Evolutionary conservation across 1,140 invertebrate species (phyloP).

Genomic region (Caenorhabditis brenneri): DNA sequence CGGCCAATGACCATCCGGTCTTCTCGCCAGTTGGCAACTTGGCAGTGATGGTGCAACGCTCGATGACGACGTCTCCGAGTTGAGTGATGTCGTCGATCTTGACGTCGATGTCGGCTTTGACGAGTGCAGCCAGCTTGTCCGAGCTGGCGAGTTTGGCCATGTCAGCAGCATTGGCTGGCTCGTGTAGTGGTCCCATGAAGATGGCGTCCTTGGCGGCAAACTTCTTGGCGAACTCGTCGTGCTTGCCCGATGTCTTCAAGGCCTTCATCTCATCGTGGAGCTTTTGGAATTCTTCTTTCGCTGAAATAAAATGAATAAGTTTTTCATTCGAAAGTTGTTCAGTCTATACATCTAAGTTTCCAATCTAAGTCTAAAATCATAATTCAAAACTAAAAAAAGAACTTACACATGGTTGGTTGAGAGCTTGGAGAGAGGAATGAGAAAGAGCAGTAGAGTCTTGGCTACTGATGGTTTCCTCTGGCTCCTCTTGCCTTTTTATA

Average conservation of each 20-base stretch:
- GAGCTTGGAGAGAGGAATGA: too few relatives aligned
- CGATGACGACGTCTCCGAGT: slow-evolving; percentile 8
- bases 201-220: slow-evolving; percentile 19
- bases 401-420: slow-evolving; percentile 6
- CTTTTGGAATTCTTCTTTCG: slow-evolving; percentile 19
- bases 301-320: too few relatives aligned
- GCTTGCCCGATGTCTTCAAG: neutral
- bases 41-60: neutral
- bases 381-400: neutral
- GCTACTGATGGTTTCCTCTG: neutral
- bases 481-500: neutral
- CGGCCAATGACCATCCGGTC: slow-evolving; percentile 10
- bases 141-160: neutral
- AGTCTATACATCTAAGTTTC: too few relatives aligned
- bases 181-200: slow-evolving; percentile 35
- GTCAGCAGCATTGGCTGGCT: neutral
- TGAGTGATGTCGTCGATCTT: slow-evolving; percentile 1
- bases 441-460: neutral
- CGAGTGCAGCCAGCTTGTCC: slow-evolving; percentile 11
- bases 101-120: slow-evolving; percentile 11
- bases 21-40: slow-evolving; percentile 30
- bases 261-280: slow-evolving; percentile 14
- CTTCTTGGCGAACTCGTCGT: slow-evolving; percentile 33
- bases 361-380: too few relatives aligned
- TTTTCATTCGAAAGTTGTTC: too few relatives aligned